A percentile compares a stretch with the other conserved stretches of the same genome.
These are phyloP conservation scores for Carcina quercana DNA, from an alignment of 2,888 invertebrate genomes.

Conservation along the genomic window DNA sequence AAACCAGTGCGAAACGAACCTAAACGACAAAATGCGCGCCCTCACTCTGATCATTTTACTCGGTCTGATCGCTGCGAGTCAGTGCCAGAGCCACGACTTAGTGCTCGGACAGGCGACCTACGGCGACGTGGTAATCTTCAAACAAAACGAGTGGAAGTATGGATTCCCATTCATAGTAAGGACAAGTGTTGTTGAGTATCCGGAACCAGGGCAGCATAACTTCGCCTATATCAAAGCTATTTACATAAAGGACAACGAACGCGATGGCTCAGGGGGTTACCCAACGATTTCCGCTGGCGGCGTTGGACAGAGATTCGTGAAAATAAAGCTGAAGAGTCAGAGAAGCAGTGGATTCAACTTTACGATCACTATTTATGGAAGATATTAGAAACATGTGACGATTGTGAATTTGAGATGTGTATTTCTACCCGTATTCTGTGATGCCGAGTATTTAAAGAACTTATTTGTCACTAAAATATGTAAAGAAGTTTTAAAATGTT, in stretches of 20 bases:
- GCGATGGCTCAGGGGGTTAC: constrained; percentile 51
- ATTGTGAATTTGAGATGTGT: no score
- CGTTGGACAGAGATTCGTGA: constrained; percentile 53
- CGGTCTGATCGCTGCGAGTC: constrained; percentile 33
- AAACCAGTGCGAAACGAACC: constrained; percentile 47
- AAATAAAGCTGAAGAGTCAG: constrained; percentile 60
- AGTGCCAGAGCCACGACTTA: constrained; percentile 53
- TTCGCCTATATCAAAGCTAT: constrained; percentile 52
- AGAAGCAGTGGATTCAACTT: constrained; percentile 54
- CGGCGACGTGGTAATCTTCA: constrained; percentile 51
- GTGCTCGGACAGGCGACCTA: constrained; percentile 42
- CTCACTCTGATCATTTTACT: constrained; percentile 30
- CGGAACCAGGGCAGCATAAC: constrained; percentile 45
- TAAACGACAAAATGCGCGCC: constrained; percentile 46
- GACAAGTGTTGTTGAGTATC: constrained; percentile 46
- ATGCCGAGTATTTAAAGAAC: no score
- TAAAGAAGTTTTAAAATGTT: no score
- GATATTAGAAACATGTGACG: no score
- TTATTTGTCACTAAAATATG: no score
- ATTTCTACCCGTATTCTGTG: no score
- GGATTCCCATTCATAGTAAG: constrained; percentile 53
- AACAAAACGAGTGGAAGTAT: constrained; percentile 48
- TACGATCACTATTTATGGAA: constrained; percentile 57
- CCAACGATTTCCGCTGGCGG: constrained; percentile 54
- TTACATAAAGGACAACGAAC: constrained; percentile 45